Conservation (phyloP, 2,797 vertebrate species). For the Acrocephalus scirpaceus region DNA sequence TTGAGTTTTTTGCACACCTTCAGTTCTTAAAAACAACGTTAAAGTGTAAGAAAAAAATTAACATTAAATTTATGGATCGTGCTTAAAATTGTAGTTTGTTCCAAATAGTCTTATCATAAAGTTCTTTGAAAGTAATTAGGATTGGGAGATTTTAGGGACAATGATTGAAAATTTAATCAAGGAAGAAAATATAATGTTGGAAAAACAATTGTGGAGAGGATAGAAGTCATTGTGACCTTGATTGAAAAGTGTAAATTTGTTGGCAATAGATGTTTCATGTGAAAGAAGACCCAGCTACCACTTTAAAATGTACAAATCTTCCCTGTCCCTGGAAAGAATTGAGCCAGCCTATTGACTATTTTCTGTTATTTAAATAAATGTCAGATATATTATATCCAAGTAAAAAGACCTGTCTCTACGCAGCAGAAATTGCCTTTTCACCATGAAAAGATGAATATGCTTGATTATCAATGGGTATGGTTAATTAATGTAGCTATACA, state of each 20-base stretch:
- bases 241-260: neutral
- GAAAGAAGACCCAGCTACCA: neutral
- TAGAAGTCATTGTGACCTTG: neutral
- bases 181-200: neutral
- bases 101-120: neutral
- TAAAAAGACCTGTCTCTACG: neutral
- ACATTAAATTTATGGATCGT: neutral
- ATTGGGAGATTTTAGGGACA: neutral
- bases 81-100: neutral
- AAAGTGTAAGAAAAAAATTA: neutral
- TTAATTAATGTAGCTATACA: neutral
- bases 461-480: neutral
- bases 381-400: neutral
- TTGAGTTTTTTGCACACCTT: neutral
- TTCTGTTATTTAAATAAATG: neutral
- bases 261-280: neutral
- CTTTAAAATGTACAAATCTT: neutral
- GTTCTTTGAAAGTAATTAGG: neutral
- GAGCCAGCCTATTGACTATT: neutral
- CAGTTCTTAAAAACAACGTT: neutral
- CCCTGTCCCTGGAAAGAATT: neutral
- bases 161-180: neutral
- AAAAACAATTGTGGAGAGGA: neutral
- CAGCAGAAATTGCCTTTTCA: constrained; percentile 24
- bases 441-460: neutral